Base-by-base conservation (phyloP, 2,113 vertebrate genomes). In the Meleagris gallopavo region DNA sequence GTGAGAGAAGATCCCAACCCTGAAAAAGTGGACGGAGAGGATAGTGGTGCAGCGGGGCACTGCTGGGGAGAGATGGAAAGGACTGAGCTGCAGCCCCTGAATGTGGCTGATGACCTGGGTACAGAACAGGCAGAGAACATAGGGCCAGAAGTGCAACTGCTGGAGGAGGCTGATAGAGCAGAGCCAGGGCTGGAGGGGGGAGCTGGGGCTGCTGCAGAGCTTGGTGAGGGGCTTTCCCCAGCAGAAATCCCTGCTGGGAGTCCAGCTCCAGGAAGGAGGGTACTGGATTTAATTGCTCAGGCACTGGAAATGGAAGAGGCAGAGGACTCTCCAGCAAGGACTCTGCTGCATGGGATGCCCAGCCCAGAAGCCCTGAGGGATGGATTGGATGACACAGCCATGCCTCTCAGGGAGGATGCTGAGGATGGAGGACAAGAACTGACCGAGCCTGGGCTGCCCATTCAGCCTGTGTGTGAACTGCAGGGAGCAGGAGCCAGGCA, bases 31-130 rank as follows among this genome's bases (percentile, higher is more conserved):
- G 25, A 62, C 0, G 45, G 79, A 14, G 48, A 89, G 7, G 0
- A 0, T 0, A 5, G 36, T 13, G 9, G 46, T 3, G 48, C 0
- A 0, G 90, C 60, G 58, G 2, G 0, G 32, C 71, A 52, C 57
- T 54, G 48, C 48, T 2, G 0, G n/a, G 76, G 30, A 88, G 22
- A 50, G 67, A n/a, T 7, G 10, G 7, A 45, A 11, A n/a, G 32
- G 46, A 34, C 52, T 30, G 76, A 50, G 27, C 32, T 60, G 43
- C 66, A 72, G 43, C 32, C 1, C 17, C 0, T 2, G 43, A 22
- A 4, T 0, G 10, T 58, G 20, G 6, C 10, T 4, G 3, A 5
- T 1, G 48, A 48, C 41, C 1, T 0, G 0, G 34, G 3, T 0
- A 16, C n/a, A 32, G 58, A 66, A 38, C 50, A 83, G 21, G 58